Conservation (phyloP, 2,113 vertebrate species). For the Coreoperca whiteheadi region DNA sequence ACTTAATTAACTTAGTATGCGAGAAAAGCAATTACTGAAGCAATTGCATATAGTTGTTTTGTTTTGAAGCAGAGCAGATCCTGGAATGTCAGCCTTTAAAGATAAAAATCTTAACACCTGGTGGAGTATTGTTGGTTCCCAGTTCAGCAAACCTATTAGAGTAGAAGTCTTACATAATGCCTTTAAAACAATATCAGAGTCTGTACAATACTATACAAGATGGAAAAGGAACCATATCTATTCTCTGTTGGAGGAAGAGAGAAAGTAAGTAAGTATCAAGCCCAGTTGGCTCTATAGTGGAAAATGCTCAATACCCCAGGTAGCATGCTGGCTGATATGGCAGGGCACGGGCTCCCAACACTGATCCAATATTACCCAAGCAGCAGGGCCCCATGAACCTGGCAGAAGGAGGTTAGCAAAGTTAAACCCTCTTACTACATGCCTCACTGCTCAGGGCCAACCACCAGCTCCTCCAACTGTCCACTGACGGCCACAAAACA, state of each 20-base stretch:
- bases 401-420: slow-evolving; percentile 99
- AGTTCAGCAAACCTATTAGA: not conserved
- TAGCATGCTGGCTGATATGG: slow-evolving; percentile 78
- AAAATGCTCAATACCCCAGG: slow-evolving; percentile 83
- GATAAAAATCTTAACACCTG: not conserved
- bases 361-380: slow-evolving; percentile 96
- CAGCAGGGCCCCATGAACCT: slow-evolving; percentile 93
- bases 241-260: not conserved
- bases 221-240: not conserved
- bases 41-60: not conserved
- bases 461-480: slow-evolving; percentile 86
- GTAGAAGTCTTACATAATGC: not conserved
- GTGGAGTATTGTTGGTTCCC: not conserved
- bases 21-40: not conserved
- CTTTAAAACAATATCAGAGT: not conserved
- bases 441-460: slow-evolving; percentile 92
- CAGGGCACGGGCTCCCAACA: slow-evolving; percentile 87
- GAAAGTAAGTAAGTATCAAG: not conserved
- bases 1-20: too few relatives aligned
- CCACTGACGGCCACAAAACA: slow-evolving; percentile 59
- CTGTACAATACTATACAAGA: not conserved
- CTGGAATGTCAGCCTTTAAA: not conserved
- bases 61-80: not conserved
- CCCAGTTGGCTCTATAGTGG: slow-evolving; percentile 54
- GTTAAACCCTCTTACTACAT: slow-evolving; percentile 98